A percentile compares a stretch with the other conserved stretches of the same genome.
These are phyloP conservation scores for Benthosema pterotum DNA, from an alignment of 2,797 vertebrate genomes.

Conservation along the genomic window DNA sequence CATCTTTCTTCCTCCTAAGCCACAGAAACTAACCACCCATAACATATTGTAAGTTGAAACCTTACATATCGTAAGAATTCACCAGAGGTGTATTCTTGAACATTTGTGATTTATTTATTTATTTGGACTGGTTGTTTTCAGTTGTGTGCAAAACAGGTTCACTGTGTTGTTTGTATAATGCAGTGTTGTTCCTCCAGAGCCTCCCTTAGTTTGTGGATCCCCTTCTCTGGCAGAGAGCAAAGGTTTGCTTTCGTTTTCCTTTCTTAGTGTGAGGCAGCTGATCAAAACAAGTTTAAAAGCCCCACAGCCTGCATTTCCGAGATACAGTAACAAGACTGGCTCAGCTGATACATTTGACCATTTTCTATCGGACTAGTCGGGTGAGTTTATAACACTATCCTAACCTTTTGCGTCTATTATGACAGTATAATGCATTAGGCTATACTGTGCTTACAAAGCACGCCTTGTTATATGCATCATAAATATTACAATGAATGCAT, in stretches of 20 bases:
- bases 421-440: no score
- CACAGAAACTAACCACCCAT: neutral
- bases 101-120: neutral
- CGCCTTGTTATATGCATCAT: no score
- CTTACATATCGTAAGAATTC: neutral
- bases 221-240: neutral
- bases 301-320: neutral
- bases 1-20: neutral
- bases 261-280: conserved; percentile 4
- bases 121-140: neutral
- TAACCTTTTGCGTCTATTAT: no score
- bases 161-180: conserved; percentile 31
- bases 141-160: neutral
- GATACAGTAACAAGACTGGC: neutral
- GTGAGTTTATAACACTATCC: conserved; percentile 33
- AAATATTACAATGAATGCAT: no score
- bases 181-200: conserved; percentile 38
- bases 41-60: neutral
- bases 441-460: no score
- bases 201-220: conserved; percentile 48
- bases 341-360: neutral
- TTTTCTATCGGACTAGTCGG: conserved; percentile 3
- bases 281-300: conserved; percentile 31
- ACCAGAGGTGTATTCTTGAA: neutral
- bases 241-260: conserved; percentile 68